Evolutionary conservation across 1,140 invertebrate species (phyloP).

Genomic region (Diabrotica virgifera): DNA sequence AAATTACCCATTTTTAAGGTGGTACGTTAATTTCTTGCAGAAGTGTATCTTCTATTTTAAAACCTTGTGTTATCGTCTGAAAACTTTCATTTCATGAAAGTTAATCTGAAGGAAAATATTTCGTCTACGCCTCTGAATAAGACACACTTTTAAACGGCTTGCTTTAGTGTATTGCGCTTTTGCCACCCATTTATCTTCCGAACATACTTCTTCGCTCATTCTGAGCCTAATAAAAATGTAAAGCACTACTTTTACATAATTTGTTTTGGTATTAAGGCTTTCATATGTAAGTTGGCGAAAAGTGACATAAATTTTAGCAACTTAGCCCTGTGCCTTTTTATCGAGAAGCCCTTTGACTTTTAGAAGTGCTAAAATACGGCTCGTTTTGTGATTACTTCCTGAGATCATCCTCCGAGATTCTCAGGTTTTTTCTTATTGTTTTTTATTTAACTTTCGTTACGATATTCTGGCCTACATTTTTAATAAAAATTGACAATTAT

Average conservation of each 20-base stretch:
- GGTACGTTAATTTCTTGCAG: too few relatives aligned
- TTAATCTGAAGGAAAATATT: background rate
- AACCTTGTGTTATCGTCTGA: too few relatives aligned
- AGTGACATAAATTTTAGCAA: constrained; percentile 15
- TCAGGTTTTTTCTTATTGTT: too few relatives aligned
- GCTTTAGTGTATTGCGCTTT: constrained; percentile 26
- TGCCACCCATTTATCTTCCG: constrained; percentile 41
- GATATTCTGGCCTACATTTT: too few relatives aligned
- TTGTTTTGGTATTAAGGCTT: constrained; percentile 45
- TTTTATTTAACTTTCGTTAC: too few relatives aligned
- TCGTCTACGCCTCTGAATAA: background rate
- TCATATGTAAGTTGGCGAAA: constrained; percentile 21
- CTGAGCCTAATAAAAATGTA: constrained; percentile 46
- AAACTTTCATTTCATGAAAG: too few relatives aligned
- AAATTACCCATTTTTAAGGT: too few relatives aligned
- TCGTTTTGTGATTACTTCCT: background rate
- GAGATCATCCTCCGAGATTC: too few relatives aligned
- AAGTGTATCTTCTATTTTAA: too few relatives aligned
- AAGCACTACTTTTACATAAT: constrained; percentile 47
- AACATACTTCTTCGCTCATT: constrained; percentile 38
- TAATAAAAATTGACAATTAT: too few relatives aligned
- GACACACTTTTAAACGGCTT: constrained; percentile 29
- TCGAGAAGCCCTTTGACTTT: constrained; percentile 9
- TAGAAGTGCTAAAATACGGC: constrained; percentile 4
- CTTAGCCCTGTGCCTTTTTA: background rate